Evolutionary conservation across 2,888 invertebrate species (phyloP), one percentile per base, ranked within the genome.

Genomic region (Platerodrilus igneus): DNA sequence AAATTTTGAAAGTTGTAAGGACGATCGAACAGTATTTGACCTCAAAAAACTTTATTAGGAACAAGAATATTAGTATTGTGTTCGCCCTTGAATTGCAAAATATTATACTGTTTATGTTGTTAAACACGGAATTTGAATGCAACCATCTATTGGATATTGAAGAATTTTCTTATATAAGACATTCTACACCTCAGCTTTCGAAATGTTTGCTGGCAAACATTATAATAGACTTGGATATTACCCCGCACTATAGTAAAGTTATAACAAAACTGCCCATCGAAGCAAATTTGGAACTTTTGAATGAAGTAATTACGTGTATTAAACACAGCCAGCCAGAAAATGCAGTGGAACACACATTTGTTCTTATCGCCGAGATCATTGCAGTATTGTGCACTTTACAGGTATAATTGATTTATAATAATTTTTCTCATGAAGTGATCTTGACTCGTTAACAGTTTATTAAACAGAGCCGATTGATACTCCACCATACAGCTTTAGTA

Each of bases 111-210:
- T 60, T 66, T 31, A 41, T 67, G 5, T 55, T 63, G 4, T 34
- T 67, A 22, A 68, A 68, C 43, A 59, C 63, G 4, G 52, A 57
- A 16, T 63, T 60, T 45, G 38, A 47, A 19, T 27, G 47, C 28
- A 51, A 56, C 26, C 35, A 27, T 31, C 40, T 51, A 8, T 26
- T 50, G 4, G 38, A 54, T 16, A 38, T 57, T n/a, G 53, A 60
- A 22, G 59, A 61, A 34, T 59, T 56, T 47, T 30, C 46, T 3
- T 64, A 66, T 52, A 48, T 68, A 23, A 51, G 58, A 8, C 53
- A 57, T 30, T 56, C 59, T 29, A 52, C 58, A 25, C 62, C 64
- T 1, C 48, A 48, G 37, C 28, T 66, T 19, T 64, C 65, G 3
- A 60, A 58, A 50, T 66, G 63, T 45, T 29, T 66, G 7, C 45